phyloP scores from a whole-genome alignment of 2,888 invertebrate genomes.

The Tridacna crocea region DNA sequence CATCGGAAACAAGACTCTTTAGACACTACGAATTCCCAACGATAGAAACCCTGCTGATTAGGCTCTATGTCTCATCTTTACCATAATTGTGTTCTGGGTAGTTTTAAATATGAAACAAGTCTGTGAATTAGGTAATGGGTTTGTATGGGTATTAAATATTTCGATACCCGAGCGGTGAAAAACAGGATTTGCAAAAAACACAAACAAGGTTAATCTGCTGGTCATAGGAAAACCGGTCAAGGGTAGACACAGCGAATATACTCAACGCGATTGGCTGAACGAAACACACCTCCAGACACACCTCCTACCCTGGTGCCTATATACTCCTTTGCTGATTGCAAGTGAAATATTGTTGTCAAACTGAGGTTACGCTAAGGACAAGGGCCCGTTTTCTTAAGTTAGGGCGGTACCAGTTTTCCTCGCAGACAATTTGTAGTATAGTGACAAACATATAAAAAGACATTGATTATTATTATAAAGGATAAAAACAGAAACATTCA shows the following conservation, averaged over 20 bases:
- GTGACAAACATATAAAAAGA: not conserved
- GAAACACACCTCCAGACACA: conserved; percentile 6
- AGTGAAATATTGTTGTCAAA: not conserved
- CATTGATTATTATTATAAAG: not conserved
- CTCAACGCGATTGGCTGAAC: not conserved
- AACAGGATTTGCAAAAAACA: not conserved
- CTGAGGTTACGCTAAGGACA: not conserved
- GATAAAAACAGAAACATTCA: not conserved
- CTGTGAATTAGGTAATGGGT: not conserved
- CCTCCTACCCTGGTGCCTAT: not conserved
- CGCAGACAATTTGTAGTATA: not conserved
- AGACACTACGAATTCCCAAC: too few relatives aligned
- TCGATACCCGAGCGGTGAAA: not conserved
- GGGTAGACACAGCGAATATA: not conserved
- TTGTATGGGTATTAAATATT: not conserved
- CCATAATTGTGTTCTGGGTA: not conserved
- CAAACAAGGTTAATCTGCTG: not conserved
- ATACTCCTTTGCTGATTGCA: too few relatives aligned
- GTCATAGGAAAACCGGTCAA: not conserved
- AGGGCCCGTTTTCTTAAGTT: not conserved
- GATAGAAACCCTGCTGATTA: too few relatives aligned
- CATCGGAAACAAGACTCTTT: too few relatives aligned
- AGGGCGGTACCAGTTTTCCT: not conserved
- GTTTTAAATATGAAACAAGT: not conserved
- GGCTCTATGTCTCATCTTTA: not conserved